Evolutionary conservation across 64 coral and sea anemone species (phyloP).

Genomic region (Porites lutea): DNA sequence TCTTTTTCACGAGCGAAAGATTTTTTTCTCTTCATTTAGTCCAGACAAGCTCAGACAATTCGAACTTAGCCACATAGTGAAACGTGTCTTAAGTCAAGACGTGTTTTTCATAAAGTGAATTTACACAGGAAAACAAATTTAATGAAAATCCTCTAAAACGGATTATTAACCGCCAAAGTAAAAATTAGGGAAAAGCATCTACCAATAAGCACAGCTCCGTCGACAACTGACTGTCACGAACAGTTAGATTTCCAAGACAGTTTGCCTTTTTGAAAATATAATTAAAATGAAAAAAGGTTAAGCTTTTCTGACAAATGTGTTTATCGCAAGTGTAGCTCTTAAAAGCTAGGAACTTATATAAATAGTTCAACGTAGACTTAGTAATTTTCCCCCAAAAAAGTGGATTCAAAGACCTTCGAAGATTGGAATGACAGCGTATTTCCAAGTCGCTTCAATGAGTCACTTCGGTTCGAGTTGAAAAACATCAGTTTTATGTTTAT

Average conservation of each 20-base stretch:
- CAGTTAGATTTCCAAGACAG: slow-evolving; percentile 10
- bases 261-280: slow-evolving; percentile 49
- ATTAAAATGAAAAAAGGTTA: slow-evolving; percentile 3
- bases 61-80: neutral
- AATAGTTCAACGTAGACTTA: no score
- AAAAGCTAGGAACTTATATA: neutral
- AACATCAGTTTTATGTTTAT: slow-evolving; percentile 44
- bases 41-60: neutral
- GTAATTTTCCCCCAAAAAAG: no score
- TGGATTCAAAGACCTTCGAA: no score
- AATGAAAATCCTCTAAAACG: slow-evolving; percentile 43
- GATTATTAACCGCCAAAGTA: slow-evolving; percentile 16
- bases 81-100: neutral
- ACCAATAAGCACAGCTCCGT: slow-evolving; percentile 3
- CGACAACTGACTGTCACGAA: neutral
- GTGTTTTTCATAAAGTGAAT: slow-evolving; percentile 46
- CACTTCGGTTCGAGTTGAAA: neutral
- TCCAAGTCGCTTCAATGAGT: neutral
- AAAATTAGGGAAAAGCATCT: slow-evolving; percentile 13
- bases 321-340: neutral
- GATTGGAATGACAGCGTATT: neutral
- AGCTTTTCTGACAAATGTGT: slow-evolving; percentile 10
- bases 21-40: neutral
- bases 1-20: neutral
- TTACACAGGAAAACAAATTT: slow-evolving; percentile 48